Base-by-base conservation (phyloP, 2,888 invertebrate genomes). In the Rambutsinella grinnellia region DNA sequence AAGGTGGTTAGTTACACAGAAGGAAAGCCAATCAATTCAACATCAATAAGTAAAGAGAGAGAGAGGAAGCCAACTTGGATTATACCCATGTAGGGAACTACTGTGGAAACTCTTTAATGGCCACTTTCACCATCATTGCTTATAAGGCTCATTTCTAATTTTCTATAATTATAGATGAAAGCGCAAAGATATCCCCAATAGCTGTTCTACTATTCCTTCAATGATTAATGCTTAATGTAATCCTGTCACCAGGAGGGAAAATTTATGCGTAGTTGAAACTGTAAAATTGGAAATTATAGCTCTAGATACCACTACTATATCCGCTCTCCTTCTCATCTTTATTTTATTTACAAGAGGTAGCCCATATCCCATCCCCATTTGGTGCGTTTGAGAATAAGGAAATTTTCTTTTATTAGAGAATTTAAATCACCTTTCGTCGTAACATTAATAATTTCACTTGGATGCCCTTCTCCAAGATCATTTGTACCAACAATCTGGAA, bases 401-500 rank as follows among this genome's bases (percentile, higher is more conserved):
- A n/a, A n/a, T n/a, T n/a, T n/a, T n/a, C n/a, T 21, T 17, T 21
- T 17, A 21, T 53, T 2, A 53, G 53, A 6, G 56, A 58, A 36
- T 58, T 21, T 26, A 56, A 87, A 90, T 89, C 89, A 97, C 97
- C 96, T 86, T 94, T 90, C 71, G 97, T 97, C 86, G 93, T 90
- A 83, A 95, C 93, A 75, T 93, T 94, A 86, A 97, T 93, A 78
- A 94, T 92, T 88, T 96, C 94, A 89, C 97, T 97, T 91, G 94
- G 94, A 93, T 96, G 94, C 79, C 97, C 97, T 86, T 97, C 95
- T 79, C 98, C 97, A 70, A 96, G 91, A 15, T 94, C 92, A 87
- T 98, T 98, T 86, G 96, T 94, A 75, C 97, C 96, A 85, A 97
- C 92, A 74, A 98, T 95, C 89, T 96, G 95, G 88, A 98, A 97